These are phyloP conservation scores for Cantharis nigra DNA, from an alignment of 2,888 invertebrate species.

Conservation along the genomic window DNA sequence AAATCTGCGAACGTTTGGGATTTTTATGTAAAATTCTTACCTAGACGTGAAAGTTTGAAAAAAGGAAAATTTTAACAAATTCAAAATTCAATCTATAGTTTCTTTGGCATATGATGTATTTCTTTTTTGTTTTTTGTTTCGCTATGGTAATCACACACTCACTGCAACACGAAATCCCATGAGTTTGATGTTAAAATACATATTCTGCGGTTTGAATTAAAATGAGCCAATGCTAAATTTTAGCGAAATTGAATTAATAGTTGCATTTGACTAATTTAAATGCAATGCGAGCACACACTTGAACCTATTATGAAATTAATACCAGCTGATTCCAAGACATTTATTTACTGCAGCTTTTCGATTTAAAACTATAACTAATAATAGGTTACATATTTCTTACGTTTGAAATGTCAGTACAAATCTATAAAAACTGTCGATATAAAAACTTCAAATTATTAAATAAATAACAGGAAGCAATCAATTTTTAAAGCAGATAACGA, in stretches of 20 bases:
- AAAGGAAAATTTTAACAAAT: background rate
- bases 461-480: background rate
- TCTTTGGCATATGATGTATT: background rate
- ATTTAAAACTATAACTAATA: too few relatives aligned
- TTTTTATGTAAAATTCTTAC: background rate
- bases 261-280: background rate
- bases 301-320: background rate
- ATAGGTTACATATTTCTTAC: background rate
- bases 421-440: background rate
- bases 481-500: background rate
- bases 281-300: background rate
- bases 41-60: background rate
- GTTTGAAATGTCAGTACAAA: background rate
- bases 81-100: background rate
- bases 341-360: background rate
- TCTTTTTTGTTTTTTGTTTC: background rate
- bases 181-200: background rate
- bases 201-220: background rate
- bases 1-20: background rate
- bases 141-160: background rate
- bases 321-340: background rate
- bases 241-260: background rate
- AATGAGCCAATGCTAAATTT: background rate
- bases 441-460: background rate
- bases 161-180: background rate